These are phyloP conservation scores for Lathronympha strigana DNA, from an alignment of 2,888 invertebrate species.

Conservation along the genomic window DNA sequence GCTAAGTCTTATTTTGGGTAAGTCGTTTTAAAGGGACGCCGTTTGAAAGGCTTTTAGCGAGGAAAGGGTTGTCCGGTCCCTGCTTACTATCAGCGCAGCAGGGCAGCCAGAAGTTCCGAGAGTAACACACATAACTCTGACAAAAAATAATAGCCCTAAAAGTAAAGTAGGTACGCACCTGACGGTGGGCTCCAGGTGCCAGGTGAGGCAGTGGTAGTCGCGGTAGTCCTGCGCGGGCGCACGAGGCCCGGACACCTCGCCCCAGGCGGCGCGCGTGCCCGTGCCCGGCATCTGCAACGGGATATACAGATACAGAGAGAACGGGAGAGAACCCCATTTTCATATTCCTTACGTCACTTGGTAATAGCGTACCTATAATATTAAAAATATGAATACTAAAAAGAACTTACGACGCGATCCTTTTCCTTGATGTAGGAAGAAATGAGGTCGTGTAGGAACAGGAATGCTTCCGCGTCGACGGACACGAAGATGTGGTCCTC, in stretches of 20 bases:
- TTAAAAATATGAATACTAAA: too few relatives aligned
- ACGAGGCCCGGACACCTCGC: conserved; percentile 46
- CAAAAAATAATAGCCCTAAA: too few relatives aligned
- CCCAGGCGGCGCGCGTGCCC: conserved; percentile 52
- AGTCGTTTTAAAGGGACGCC: too few relatives aligned
- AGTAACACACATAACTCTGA: too few relatives aligned
- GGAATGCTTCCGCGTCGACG: conserved; percentile 98
- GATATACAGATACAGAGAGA: background rate
- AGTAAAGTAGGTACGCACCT: conserved; percentile 81
- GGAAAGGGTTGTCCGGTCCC: too few relatives aligned
- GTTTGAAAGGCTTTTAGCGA: too few relatives aligned
- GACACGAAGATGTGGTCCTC: conserved; percentile 99
- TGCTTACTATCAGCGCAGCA: too few relatives aligned
- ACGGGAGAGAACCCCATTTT: too few relatives aligned
- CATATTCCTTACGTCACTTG: background rate
- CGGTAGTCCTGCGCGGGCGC: conserved; percentile 90
- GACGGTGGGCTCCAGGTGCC: conserved; percentile 98
- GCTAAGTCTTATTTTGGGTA: too few relatives aligned
- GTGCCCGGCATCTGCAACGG: conserved; percentile 58
- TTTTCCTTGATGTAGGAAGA: conserved; percentile 98
- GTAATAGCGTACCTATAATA: too few relatives aligned
- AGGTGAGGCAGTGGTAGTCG: conserved; percentile 96
- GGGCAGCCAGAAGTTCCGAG: too few relatives aligned
- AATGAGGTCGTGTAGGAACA: conserved; percentile 98
- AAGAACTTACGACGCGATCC: conserved; percentile 88